Percentiles rank a stretch among this genome's conserved stretches.
phyloP scores from a whole-genome alignment of 92 coral and sea anemone genomes.

The Heliopora coerulea region DNA sequence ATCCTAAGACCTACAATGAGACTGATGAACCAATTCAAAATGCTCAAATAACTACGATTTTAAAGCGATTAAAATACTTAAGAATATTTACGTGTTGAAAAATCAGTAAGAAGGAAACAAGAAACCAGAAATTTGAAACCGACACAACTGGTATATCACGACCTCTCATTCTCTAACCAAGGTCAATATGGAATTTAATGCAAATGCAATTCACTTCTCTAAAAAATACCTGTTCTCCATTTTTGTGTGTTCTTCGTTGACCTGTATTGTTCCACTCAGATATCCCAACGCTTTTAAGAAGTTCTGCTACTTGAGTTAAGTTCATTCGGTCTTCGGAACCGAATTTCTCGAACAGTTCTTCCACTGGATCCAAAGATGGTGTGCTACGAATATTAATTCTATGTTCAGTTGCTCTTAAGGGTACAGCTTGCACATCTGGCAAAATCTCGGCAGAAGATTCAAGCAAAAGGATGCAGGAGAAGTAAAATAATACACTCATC shows the following conservation, averaged over 20 bases:
- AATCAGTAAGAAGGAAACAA: too few species aligned
- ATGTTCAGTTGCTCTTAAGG: not conserved
- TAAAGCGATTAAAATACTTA: too few species aligned
- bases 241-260: not conserved
- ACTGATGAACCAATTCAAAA: too few species aligned
- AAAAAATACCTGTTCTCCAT: not conserved
- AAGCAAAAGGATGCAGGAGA: not conserved
- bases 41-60: too few species aligned
- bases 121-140: too few species aligned
- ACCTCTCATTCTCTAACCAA: too few species aligned
- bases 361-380: constrained; percentile 15
- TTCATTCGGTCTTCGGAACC: constrained; percentile 22
- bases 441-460: not conserved
- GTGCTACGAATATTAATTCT: constrained; percentile 26
- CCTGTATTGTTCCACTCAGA: not conserved
- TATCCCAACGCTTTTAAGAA: constrained; percentile 21
- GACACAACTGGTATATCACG: too few species aligned
- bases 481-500: too few species aligned
- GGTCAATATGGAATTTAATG: too few species aligned
- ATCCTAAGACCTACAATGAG: too few species aligned
- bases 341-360: constrained; percentile 28
- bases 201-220: not conserved
- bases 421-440: not conserved
- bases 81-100: too few species aligned
- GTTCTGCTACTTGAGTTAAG: constrained; percentile 3